Percentiles rank a stretch among this genome's conserved stretches.
Conservation (phyloP, 2,797 vertebrate genomes). For the Alectoris magna region DNA sequence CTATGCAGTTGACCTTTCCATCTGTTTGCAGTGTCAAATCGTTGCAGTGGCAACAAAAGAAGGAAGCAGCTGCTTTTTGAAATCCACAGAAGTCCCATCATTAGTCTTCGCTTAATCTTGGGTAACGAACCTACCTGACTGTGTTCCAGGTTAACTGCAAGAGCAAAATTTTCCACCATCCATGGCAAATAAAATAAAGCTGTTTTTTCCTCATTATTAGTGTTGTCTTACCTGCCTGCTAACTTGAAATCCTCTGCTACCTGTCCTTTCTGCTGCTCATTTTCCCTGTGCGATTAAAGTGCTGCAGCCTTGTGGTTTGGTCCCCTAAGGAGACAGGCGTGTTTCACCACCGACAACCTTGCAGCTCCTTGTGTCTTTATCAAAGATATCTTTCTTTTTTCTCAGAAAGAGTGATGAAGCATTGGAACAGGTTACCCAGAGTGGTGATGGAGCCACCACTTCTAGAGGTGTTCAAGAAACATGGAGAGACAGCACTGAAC, state of each 20-base stretch:
- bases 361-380: neutral
- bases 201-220: neutral
- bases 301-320: neutral
- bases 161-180: neutral
- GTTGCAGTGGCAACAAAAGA: neutral
- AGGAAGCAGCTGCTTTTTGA: neutral
- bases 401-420: too few relatives aligned
- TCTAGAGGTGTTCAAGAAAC: too few relatives aligned
- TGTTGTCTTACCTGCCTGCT: neutral
- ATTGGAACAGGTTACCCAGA: too few relatives aligned
- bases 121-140: neutral
- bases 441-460: too few relatives aligned
- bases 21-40: slow-evolving; percentile 16
- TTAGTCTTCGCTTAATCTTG: neutral
- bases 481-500: too few relatives aligned
- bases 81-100: neutral
- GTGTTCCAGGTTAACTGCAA: neutral
- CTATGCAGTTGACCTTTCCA: neutral
- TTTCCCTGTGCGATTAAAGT: neutral
- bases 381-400: neutral
- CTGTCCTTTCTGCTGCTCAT: neutral
- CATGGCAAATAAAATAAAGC: neutral
- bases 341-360: neutral
- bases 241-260: neutral
- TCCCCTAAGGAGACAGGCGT: neutral